phyloP scores from a whole-genome alignment of 2,113 vertebrate genomes.

The Bucco capensis region DNA sequence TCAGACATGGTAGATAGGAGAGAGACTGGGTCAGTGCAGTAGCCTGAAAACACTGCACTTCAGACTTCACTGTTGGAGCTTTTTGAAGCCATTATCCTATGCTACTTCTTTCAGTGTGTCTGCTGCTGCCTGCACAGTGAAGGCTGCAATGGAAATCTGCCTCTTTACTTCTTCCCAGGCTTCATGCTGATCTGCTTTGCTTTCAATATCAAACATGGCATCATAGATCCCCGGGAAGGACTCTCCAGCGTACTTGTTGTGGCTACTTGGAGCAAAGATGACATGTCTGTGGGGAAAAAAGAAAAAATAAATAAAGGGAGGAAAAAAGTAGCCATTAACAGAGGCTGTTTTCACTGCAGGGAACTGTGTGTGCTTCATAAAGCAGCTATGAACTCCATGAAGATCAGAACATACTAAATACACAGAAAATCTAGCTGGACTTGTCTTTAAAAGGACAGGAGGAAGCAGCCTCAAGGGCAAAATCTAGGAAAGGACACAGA shows the following conservation, averaged over 20 bases:
- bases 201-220: conserved; percentile 86
- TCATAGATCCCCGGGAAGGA: conserved; percentile 95
- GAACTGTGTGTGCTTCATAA: not conserved
- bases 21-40: not conserved
- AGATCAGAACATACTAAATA: not conserved
- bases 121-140: conserved; percentile 88
- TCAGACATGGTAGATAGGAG: rapidly evolving
- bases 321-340: not conserved
- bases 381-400: not conserved
- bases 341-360: not conserved
- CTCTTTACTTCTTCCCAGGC: conserved; percentile 88
- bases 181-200: conserved; percentile 57
- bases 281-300: conserved; percentile 78
- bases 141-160: conserved; percentile 88
- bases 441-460: not conserved
- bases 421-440: not conserved
- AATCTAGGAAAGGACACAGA: not conserved
- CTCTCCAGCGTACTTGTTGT: conserved; percentile 90
- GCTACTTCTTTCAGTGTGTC: conserved; percentile 75
- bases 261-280: conserved; percentile 91
- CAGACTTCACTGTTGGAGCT: not conserved
- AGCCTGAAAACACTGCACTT: not conserved
- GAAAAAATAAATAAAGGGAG: not conserved
- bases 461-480: not conserved
- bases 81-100: not conserved